A percentile compares a stretch with the other conserved stretches of the same genome.
phyloP scores from a whole-genome alignment of 2,113 vertebrate genomes.

The Gobiocypris rarus region DNA sequence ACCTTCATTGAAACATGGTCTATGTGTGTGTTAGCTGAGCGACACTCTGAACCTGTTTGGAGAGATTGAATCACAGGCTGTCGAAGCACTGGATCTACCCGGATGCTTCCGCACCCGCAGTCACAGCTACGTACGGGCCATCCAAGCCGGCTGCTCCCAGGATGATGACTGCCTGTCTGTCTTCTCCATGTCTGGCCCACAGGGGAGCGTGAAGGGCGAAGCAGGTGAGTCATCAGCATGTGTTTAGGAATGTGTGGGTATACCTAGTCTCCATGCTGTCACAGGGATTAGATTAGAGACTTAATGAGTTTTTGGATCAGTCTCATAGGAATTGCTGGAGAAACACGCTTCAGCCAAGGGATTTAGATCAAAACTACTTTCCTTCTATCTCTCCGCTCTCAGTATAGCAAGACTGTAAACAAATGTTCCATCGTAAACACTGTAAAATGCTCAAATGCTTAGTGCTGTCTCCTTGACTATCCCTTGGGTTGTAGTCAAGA shows the following conservation, averaged over 20 bases:
- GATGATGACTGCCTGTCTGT: slow-evolving; percentile 97
- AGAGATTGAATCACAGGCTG: slow-evolving; percentile 93
- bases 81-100: slow-evolving; percentile 96
- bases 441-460: slow-evolving; percentile 4
- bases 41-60: slow-evolving; percentile 93
- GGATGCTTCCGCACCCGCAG: slow-evolving; percentile 97
- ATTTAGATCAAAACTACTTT: slow-evolving; percentile 35
- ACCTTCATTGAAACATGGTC: neutral
- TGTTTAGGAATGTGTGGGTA: slow-evolving; percentile 34
- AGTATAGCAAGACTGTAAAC: slow-evolving; percentile 20
- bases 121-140: slow-evolving; percentile 98
- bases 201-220: slow-evolving; percentile 84
- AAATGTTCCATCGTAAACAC: slow-evolving; percentile 7
- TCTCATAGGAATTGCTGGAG: slow-evolving; percentile 29
- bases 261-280: slow-evolving; percentile 30
- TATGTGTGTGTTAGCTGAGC: slow-evolving; percentile 78
- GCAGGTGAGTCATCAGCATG: slow-evolving; percentile 82
- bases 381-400: neutral
- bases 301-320: slow-evolving; percentile 56
- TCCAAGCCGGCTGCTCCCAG: slow-evolving; percentile 98
- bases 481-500: slow-evolving; percentile 15
- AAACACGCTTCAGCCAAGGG: slow-evolving; percentile 39
- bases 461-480: neutral
- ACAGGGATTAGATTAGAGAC: slow-evolving; percentile 45
- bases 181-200: slow-evolving; percentile 88